Evolutionary conservation across 2,797 vertebrate species (phyloP).

Genomic region (Pseudochirops corinnae): DNA sequence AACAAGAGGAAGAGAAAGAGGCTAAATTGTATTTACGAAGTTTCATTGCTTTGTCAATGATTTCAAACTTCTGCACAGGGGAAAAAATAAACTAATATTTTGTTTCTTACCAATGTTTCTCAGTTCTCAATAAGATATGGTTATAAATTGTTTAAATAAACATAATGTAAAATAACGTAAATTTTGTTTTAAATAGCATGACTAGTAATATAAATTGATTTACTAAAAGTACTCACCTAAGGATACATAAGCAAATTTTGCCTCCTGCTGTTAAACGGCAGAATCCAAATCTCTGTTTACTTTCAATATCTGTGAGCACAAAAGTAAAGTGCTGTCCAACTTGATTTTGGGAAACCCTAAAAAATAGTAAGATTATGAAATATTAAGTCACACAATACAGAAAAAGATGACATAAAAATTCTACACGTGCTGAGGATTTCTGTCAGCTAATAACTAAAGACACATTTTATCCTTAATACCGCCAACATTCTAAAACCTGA

Average conservation of each 20-base stretch:
- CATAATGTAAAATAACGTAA: background rate
- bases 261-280: constrained; percentile 96
- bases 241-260: constrained; percentile 94
- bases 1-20: background rate
- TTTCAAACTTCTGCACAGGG: background rate
- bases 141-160: background rate
- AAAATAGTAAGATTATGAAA: constrained; percentile 62
- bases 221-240: constrained; percentile 89
- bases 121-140: background rate
- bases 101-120: background rate
- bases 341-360: constrained; percentile 93
- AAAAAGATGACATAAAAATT: background rate
- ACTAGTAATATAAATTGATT: background rate
- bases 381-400: background rate
- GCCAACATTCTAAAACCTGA: background rate
- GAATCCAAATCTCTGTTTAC: constrained; percentile 98
- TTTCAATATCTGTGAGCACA: constrained; percentile 97
- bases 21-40: background rate
- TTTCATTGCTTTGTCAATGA: background rate
- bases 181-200: background rate
- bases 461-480: background rate
- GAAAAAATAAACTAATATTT: background rate
- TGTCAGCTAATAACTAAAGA: background rate
- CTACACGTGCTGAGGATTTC: background rate
- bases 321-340: constrained; percentile 99